Evolutionary conservation across 37 sponge, comb jelly and placozoan genomes (phyloP), one percentile per base, ranked within the genome.

Genomic region (Crambe crambe): DNA sequence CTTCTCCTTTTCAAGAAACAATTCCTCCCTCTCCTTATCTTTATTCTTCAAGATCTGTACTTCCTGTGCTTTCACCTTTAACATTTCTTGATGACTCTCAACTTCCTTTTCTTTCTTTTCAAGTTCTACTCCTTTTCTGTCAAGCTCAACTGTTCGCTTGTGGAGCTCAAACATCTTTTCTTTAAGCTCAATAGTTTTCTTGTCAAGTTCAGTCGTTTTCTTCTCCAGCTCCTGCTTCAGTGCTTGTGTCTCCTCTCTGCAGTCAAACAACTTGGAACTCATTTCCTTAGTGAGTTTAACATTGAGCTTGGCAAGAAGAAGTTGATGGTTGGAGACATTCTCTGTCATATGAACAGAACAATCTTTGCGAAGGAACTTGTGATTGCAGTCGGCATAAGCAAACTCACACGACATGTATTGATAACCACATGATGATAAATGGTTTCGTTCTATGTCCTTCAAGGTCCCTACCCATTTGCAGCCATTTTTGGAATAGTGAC

Each of bases 401-500:
- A 77, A 40, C 35, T 61, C 37, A 43, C 85, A 85, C 71, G 54
- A 18, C 72, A 60, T 77, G 0, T 70, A 63, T 31, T 58, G 85
- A 31, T 77, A 68, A 2, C 57, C 31, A 42, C 85, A 85, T 20
- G 71, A 60, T 20, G 47, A 58, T 0, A 64, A 9, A 38, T 85
- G 85, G 37, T n/a, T n/a, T n/a, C 69, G 56, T 18, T 60, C 12
- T 0, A 77, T 21, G 0, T 72, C 43, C 12, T 36, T 60, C 1
- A 77, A 42, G 29, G 68, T 37, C 27, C 85, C 85, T 61, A 71
- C 72, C 85, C 85, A 85, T 43, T 85, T 42, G 40, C 85, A 85
- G 34, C 78, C 78, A 36, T 61, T 77, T 6, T 15, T 20, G n/a
- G 17, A 58, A 78, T 85, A 31, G 42, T 70, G 63, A 31, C 85